Base-by-base conservation (phyloP, 2,797 vertebrate genomes). In the Malurus splendens region DNA sequence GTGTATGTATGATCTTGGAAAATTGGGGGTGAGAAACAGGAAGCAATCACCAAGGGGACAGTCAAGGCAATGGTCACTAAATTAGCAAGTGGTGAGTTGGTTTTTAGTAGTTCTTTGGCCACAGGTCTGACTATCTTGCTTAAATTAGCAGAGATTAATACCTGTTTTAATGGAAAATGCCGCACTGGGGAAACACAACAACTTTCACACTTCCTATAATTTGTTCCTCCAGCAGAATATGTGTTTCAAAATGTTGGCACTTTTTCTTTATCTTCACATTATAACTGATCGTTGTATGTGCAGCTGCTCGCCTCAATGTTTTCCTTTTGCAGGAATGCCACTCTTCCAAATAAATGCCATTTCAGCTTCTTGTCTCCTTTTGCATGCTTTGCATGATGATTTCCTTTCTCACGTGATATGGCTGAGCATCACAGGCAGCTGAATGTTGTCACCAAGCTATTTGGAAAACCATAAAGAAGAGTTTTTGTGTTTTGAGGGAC, bases 201-300 rank as follows among this genome's bases (percentile, higher is more conserved):
- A 97, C 98, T 98, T 98, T 98, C 98, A 98, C 98, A 98, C 98
- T 98, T 98, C 97, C 95, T 83, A 8, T 95, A 94, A 96, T 95
- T 94, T 82, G 81, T 97, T 96, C 73, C 87, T 96, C 54, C 94
- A 95, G 95, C 97, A 97, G 96, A 95, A 97, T 94, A 92, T 20
- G 62, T 96, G 59, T 94, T 93, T 90, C 73, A 91, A 95, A 96
- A 95, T 94, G 95, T 95, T 96, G 94, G 93, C 87, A 93, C 96
- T 95, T 96, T 96, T 93, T 92, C 87, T 94, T 92, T 96, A 68
- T 79, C 93, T 96, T 95, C 94, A 97, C 96, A 95, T 92, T 94
- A 65, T 96, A 96, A 96, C 92, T 85, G 82, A 97, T 96, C 93
- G 94, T 95, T 96, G 96, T 97, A 89, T 90, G 95, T 97, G 89